phyloP scores from a whole-genome alignment of 2,888 invertebrate genomes.

The Barypeithes pellucidus region DNA sequence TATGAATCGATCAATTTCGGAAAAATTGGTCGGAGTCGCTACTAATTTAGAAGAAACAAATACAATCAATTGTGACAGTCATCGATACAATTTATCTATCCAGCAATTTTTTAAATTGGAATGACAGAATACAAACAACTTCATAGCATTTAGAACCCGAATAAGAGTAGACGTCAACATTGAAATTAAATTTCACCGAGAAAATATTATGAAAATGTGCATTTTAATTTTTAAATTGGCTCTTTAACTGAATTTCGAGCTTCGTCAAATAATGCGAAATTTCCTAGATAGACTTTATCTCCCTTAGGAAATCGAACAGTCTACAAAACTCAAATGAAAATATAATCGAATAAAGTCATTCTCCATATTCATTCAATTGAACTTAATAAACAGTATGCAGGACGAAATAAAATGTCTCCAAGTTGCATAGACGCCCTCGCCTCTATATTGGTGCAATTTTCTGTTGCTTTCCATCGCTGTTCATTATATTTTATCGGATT shows the following conservation, averaged over 20 bases:
- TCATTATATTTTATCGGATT: too few relatives aligned
- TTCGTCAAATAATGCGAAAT: slow-evolving; percentile 49
- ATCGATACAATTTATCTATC: too few relatives aligned
- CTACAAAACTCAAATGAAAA: slow-evolving; percentile 64
- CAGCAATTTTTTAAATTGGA: too few relatives aligned
- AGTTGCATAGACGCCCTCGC: not conserved
- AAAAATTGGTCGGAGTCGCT: too few relatives aligned
- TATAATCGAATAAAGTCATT: slow-evolving; percentile 66
- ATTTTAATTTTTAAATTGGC: slow-evolving; percentile 46
- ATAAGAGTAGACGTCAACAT: slow-evolving; percentile 9
- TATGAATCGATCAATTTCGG: too few relatives aligned
- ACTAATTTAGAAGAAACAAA: too few relatives aligned
- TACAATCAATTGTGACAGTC: too few relatives aligned
- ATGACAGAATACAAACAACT: not conserved
- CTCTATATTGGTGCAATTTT: not conserved
- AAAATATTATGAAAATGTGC: slow-evolving; percentile 39
- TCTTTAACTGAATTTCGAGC: slow-evolving; percentile 43
- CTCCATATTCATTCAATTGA: slow-evolving; percentile 63
- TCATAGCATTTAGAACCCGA: not conserved
- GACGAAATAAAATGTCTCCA: slow-evolving; percentile 26
- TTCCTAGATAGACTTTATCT: slow-evolving; percentile 55
- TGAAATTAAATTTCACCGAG: slow-evolving; percentile 37
- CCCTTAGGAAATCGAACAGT: slow-evolving; percentile 65
- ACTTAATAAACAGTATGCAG: slow-evolving; percentile 43
- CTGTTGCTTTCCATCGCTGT: too few relatives aligned